These are phyloP conservation scores for Timema podura DNA, from an alignment of 2,888 invertebrate genomes.

Conservation along the genomic window DNA sequence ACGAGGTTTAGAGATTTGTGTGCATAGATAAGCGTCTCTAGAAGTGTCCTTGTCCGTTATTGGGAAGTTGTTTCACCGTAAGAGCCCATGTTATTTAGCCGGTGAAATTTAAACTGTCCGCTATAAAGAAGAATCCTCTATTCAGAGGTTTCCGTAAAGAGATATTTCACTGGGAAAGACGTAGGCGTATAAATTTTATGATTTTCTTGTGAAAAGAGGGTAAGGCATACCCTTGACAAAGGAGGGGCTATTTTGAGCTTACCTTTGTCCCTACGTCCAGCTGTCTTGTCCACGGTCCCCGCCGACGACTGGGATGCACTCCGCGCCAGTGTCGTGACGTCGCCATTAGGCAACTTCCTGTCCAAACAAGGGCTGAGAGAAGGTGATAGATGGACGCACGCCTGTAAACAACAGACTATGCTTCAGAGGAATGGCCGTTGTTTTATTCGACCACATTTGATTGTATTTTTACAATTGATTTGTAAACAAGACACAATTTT, in stretches of 20 bases:
- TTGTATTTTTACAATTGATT: no score
- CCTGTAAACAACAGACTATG: background rate
- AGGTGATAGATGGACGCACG: conserved; percentile 4
- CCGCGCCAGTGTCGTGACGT: background rate
- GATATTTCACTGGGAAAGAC: no score
- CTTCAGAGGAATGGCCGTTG: no score
- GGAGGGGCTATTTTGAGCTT: background rate
- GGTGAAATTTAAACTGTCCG: background rate
- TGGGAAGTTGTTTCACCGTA: no score
- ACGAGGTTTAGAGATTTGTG: no score
- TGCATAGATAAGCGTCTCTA: no score
- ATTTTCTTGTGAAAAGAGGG: background rate
- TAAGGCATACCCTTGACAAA: background rate
- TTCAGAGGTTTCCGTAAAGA: no score
- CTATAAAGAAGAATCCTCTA: no score
- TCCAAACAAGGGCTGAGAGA: conserved; percentile 2
- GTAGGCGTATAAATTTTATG: background rate
- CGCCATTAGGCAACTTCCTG: conserved; percentile 6
- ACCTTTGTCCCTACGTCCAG: conserved; percentile 6
- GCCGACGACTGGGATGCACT: background rate
- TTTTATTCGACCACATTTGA: no score
- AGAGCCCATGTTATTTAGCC: background rate
- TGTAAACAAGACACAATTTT: no score
- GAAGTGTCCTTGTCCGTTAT: no score
- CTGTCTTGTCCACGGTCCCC: conserved; percentile 7